Percentiles rank a stretch among this genome's conserved stretches.
phyloP scores from a whole-genome alignment of 2,113 vertebrate genomes.

The Echinops telfairi region DNA sequence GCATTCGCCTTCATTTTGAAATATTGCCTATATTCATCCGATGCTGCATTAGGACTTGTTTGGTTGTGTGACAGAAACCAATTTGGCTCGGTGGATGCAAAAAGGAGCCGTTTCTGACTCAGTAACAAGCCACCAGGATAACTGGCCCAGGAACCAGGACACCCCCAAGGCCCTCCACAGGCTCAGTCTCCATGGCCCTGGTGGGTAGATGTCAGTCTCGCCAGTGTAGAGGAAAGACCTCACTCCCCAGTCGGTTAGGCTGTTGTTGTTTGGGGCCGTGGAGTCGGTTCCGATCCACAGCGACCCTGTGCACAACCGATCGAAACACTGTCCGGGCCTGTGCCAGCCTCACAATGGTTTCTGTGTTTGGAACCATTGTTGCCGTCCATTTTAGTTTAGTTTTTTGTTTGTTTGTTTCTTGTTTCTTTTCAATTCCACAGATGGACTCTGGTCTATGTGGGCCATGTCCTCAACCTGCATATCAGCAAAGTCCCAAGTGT shows the following conservation, averaged over 20 bases:
- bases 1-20: constrained; percentile 51
- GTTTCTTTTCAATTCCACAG: neutral
- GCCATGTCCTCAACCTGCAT: neutral
- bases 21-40: neutral
- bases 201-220: neutral
- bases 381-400: too few species aligned
- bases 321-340: too few species aligned
- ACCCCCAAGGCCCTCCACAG: neutral
- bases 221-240: constrained; percentile 19
- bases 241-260: neutral
- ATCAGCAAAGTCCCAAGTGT: neutral
- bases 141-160: neutral
- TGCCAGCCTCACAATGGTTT: too few species aligned
- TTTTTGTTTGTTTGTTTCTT: neutral
- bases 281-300: too few species aligned
- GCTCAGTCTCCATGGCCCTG: neutral
- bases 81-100: constrained; percentile 53
- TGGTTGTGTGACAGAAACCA: constrained; percentile 8
- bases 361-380: too few species aligned
- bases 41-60: neutral
- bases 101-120: constrained; percentile 29
- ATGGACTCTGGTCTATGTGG: neutral
- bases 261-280: too few species aligned
- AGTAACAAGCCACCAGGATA: neutral
- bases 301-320: too few species aligned